Base-by-base conservation (phyloP, 2,797 vertebrate genomes). In the Potorous gilbertii region DNA sequence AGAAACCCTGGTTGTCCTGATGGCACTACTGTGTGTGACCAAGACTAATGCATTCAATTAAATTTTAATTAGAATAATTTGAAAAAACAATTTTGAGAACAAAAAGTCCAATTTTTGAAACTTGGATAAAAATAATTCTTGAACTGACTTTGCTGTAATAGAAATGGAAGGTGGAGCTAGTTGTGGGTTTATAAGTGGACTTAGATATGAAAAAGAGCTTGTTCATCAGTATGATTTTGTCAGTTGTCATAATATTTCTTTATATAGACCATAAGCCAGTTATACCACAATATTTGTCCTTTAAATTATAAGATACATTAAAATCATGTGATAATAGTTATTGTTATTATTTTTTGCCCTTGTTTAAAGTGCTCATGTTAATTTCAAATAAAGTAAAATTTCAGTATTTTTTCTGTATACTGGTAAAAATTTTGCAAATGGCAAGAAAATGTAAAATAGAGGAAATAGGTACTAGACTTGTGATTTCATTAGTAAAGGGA, bases 61-160 rank as follows among this genome's bases (percentile, higher is more conserved):
- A 92, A 94, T 92, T 21, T 87, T 34, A 92, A 56, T 90, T 3
- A 92, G 31, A 94, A n/a, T 96, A 56, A 27, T 87, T 6, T 94
- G 34, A 62, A 9, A 94, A 95, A 40, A 94, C 16, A 94, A 94
- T 59, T 94, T 94, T 93, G 21, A 1, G 54, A 55, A 90, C 90
- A 81, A 66, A 50, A 28, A 90, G n/a, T 95, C 27, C 12, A 93
- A 29, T 94, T 94, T 94, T 94, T 94, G 91, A 90, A 10, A n/a
- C 94, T 96, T 94, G n/a, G 18, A n/a, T 96, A 94, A 54, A 94
- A 92, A 96, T 93, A 95, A 96, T 62, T 62, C 11, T 31, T 54
- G 46, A 95, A 56, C 96, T 95, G 94, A 94, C 93, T 91, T 90
- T 50, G 40, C 89, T 21, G 50, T 94, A 94, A 56, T 94, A 95